Base-by-base conservation (phyloP, 2,113 vertebrate species). In the Natator depressus region DNA sequence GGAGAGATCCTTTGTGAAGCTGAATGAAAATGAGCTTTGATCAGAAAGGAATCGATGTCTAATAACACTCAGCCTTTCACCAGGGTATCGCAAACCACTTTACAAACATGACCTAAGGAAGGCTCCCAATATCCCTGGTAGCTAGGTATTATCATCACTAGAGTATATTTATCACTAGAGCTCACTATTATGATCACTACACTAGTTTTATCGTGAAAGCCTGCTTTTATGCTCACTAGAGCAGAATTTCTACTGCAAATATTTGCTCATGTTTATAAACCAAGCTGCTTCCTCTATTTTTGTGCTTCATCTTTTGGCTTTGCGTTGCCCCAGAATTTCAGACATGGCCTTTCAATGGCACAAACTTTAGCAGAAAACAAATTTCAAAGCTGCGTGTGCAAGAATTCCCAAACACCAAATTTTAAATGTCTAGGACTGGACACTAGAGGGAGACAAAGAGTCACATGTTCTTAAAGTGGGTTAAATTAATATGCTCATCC, bases 281-380 rank as follows among this genome's bases (percentile, higher is more conserved):
- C 93, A 31, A 0, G 25, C 16, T 2, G 86, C 91, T 90, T 82
- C 0, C 4, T 10, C 91, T 46, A 13, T 55, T 53, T 53, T 54
- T 79, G 59, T 84, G 57, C n/a, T 72, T 89, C 80, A 76, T 87
- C 78, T 90, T 87, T 20, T 2, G 79, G 57, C 10, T 19, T 49
- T 4, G 87, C 84, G 75, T 35, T 35, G 19, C n/a, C n/a, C 17
- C 8, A 46, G 38, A 10, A n/a, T 55, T 62, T 51, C 8, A 38
- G 8, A 8, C 31, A n/a, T 49, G 42, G 10, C 11, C 38, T 55
- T 47, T 55, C 14, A 55, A 35, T 53, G 42, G 50, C 42, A 59
- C 42, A 54, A 54, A 49, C n/a, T 46, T 54, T 31, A 29, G 50
- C 9, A 53, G 42, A 27, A 76, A 46, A 49, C 49, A 75, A 20